Conservation (phyloP, 2,797 vertebrate genomes). For the Myotis planiceps region DNA sequence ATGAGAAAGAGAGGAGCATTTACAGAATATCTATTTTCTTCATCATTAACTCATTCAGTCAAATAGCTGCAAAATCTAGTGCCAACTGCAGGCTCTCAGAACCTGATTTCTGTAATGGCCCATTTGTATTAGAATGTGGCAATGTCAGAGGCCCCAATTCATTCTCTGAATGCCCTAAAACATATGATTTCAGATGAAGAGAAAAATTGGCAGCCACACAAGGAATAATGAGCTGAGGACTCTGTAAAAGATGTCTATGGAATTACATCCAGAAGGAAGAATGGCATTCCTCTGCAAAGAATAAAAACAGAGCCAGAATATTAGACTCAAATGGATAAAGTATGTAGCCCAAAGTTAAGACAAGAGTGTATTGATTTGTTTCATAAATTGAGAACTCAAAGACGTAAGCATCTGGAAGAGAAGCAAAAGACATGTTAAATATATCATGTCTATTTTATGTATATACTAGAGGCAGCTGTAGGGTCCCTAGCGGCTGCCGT, state of each 20-base stretch:
- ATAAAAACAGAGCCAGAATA: background rate
- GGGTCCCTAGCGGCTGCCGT: too few species aligned
- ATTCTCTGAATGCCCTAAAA: constrained; percentile 39
- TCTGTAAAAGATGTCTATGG: constrained; percentile 4
- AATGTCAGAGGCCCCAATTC: constrained; percentile 16
- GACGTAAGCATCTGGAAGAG: background rate
- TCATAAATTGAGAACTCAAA: background rate
- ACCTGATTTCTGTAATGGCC: background rate
- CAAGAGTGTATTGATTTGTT: background rate
- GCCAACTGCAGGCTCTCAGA: background rate
- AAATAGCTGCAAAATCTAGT: background rate
- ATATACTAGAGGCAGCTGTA: background rate
- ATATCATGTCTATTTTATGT: background rate
- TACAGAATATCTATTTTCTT: background rate
- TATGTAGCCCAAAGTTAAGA: background rate
- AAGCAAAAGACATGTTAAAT: background rate
- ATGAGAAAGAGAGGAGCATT: background rate
- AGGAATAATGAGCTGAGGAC: constrained; percentile 22
- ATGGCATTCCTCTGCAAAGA: background rate
- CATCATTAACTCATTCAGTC: background rate
- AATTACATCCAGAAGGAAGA: constrained; percentile 23
- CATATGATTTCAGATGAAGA: background rate
- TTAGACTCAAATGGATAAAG: background rate
- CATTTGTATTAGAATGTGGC: background rate
- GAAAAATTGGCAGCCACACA: constrained; percentile 7